phyloP scores from a whole-genome alignment of 2,113 vertebrate species.

The Scortum barcoo region DNA sequence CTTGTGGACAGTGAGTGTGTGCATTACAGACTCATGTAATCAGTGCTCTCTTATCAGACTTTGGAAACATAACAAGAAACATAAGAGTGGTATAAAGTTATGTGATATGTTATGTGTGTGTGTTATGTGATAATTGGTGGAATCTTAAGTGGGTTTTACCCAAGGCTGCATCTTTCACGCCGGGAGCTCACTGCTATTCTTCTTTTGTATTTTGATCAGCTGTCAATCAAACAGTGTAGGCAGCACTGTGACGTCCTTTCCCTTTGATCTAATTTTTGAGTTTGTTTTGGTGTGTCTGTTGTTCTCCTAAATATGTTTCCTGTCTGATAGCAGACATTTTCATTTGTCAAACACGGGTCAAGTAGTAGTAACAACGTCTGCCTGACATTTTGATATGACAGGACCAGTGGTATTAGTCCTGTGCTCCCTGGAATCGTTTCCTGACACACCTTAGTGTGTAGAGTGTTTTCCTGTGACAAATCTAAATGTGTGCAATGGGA shows the following conservation, averaged over 20 bases:
- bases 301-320: slow-evolving; percentile 10
- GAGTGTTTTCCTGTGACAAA: neutral
- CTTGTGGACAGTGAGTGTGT: neutral
- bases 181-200: neutral
- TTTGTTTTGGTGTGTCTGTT: slow-evolving; percentile 10
- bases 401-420: neutral
- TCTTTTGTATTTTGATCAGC: slow-evolving; percentile 21
- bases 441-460: neutral
- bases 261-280: slow-evolving; percentile 28
- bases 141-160: neutral
- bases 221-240: slow-evolving; percentile 29
- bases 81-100: neutral
- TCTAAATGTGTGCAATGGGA: neutral
- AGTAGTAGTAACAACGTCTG: neutral
- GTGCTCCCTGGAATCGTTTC: neutral
- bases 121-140: neutral
- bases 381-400: neutral
- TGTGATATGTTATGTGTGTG: no score
- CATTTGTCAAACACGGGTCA: neutral
- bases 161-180: slow-evolving; percentile 10
- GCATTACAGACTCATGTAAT: neutral
- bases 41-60: neutral
- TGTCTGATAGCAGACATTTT: neutral
- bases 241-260: neutral
- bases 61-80: neutral